Evolutionary conservation across 1,140 invertebrate genomes (phyloP), one percentile per base, ranked within the genome.

Genomic region (Heliconius nattereri): DNA sequence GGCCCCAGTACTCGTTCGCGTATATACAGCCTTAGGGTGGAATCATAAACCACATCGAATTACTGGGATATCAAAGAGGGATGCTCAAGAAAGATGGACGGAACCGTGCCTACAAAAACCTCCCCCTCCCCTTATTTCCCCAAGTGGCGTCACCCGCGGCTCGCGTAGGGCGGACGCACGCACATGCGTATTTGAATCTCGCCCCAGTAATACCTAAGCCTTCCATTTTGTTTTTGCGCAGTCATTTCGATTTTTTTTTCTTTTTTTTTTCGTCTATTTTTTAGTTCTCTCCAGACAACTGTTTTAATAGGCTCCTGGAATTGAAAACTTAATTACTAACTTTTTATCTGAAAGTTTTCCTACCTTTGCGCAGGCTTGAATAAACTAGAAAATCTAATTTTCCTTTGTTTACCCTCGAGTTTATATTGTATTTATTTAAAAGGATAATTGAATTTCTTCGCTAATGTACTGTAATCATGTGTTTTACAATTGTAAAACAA

Each of bases 171-270:
- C 78, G 79, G 85, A 45, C 26, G 84, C 79, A 93, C 91, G 91
- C 90, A 93, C 91, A 92, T 93, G 92, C 92, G 92, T 93, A 86
- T 88, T 85, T 86, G 85, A 86, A 85, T 78, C 86, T 85, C 85
- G 78, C 84, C 82, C 83, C 84, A 84, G 79, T 84, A 83, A 86
- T 88, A 87, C 88, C 92, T 92, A 92, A 93, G 87, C 83, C 91
- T 87, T 88, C 92, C 92, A 93, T 93, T 93, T 93, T 93, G 91
- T 92, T 93, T 93, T 93, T 93, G 86, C 87, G 85, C 84, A 80
- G 85, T 86, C 87, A 87, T 93, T 90, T 86, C 84, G 76, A 82
- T 85, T 88, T 85, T 86, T 87, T 86, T 82, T 81, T 45, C 2
- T 16, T 3, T 5, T 45, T 45, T 45, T 45, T 45, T 45, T 45